Base-by-base conservation (phyloP, 2,888 invertebrate genomes). In the Xanthorhoe designata region DNA sequence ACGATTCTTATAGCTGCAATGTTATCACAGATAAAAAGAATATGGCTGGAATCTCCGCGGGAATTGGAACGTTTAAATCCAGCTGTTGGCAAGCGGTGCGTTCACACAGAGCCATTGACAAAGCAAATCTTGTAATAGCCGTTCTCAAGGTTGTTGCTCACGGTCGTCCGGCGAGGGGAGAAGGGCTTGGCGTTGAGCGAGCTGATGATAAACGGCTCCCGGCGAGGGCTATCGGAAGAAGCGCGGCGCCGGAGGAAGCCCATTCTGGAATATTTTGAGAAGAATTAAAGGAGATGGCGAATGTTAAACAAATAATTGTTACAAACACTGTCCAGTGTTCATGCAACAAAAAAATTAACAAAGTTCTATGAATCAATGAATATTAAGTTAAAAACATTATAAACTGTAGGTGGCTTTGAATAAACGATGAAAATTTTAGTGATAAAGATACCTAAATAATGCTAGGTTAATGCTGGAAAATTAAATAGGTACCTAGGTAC, bases 41-140 rank as follows among this genome's bases (percentile, higher is more conserved):
- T 13, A 42, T 42, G 38, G 38, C 10, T 42, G 8, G 35, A 2
- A 13, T 13, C 13, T 42, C 29, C 32, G 53, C 45, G 47, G 47
- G 32, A 32, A 61, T 54, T 2, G 32, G 5, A 57, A 58, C 52
- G 85, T 87, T 89, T 88, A 68, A 68, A 65, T 64, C 64, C 72
- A 70, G 73, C 70, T 69, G 61, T 85, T 83, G 87, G 85, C 84
- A 81, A 86, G 79, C 82, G 77, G 80, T 80, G 82, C 80, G 83
- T 81, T 92, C 87, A 94, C 82, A 92, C 89, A 88, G 90, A 91
- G 91, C 92, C 94, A 91, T 94, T 94, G 87, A 94, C 93, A 94
- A 94, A 94, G 94, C 94, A 94, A 79, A 94, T 94, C 90, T 94
- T 93, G 91, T 94, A 94, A 92, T 94, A 94, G 84, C 91, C 92